Conservation (phyloP, 2,113 vertebrate species). For the Brevimyrus niger region DNA sequence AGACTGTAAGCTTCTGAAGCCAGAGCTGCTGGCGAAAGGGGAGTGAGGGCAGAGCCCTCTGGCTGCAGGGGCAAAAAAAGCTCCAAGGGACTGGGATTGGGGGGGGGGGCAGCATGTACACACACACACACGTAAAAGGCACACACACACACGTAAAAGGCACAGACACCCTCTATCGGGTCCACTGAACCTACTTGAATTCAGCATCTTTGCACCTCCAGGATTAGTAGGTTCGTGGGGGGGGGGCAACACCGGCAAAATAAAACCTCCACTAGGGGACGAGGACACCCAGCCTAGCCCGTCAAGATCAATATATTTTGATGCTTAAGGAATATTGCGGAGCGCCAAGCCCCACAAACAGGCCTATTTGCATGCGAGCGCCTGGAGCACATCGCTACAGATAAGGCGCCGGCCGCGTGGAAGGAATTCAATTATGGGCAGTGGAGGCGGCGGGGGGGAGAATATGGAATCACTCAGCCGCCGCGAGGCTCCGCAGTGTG, state of each 20-base stretch:
- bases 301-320: conserved; percentile 35
- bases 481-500: conserved; percentile 32
- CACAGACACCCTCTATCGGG: not conserved
- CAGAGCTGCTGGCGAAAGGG: not conserved
- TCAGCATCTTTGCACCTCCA: not conserved
- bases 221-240: not conserved
- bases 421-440: conserved; percentile 41
- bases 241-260: conserved; percentile 7
- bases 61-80: not conserved
- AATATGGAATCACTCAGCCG: conserved; percentile 36
- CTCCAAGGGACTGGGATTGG: not conserved
- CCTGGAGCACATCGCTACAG: conserved; percentile 25
- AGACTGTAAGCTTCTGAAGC: not conserved
- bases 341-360: conserved; percentile 34
- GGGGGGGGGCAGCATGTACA: not conserved
- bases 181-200: not conserved
- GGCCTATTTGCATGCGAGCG: conserved; percentile 33
- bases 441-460: conserved; percentile 30
- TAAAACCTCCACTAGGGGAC: conserved; percentile 20
- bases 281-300: conserved; percentile 28
- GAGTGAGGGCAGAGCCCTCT: not conserved
- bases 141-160: not conserved
- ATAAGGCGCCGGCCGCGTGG: conserved; percentile 27
- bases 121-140: not conserved
- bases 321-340: conserved; percentile 34